These are phyloP conservation scores for Terrapene triunguis DNA, from an alignment of 2,113 vertebrate species.

Conservation along the genomic window DNA sequence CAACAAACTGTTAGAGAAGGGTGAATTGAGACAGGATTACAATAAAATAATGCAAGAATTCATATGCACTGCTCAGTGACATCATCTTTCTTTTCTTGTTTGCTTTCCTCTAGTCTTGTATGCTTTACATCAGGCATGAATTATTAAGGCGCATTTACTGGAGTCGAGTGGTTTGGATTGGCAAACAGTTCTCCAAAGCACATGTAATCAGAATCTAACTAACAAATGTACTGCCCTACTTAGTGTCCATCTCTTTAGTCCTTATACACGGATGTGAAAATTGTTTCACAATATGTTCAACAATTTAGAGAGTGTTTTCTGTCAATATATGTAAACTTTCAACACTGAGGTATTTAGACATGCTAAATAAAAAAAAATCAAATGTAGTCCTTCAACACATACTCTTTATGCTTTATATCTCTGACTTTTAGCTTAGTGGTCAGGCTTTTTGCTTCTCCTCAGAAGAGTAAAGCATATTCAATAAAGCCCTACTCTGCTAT, in stretches of 20 bases:
- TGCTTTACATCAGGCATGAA: background rate
- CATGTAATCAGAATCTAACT: background rate
- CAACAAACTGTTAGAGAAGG: background rate
- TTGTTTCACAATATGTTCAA: background rate
- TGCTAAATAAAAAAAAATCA: background rate
- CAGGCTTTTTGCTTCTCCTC: background rate
- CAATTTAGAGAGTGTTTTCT: background rate
- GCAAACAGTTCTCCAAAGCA: background rate
- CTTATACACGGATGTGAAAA: background rate
- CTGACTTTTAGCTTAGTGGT: background rate
- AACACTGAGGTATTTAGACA: background rate
- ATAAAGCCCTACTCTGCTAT: background rate
- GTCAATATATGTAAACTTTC: background rate
- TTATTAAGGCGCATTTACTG: background rate
- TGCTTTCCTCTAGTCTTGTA: background rate
- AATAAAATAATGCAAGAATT: background rate
- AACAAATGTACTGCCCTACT: background rate
- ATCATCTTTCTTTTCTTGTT: background rate
- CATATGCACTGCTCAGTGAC: background rate
- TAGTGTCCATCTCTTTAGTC: background rate
- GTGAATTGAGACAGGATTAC: background rate
- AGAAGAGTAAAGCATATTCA: background rate
- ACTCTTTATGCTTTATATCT: background rate
- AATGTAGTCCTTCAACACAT: background rate
- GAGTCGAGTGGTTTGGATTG: background rate